Conservation (phyloP, 2,113 vertebrate genomes). For the Tautogolabrus adspersus region DNA sequence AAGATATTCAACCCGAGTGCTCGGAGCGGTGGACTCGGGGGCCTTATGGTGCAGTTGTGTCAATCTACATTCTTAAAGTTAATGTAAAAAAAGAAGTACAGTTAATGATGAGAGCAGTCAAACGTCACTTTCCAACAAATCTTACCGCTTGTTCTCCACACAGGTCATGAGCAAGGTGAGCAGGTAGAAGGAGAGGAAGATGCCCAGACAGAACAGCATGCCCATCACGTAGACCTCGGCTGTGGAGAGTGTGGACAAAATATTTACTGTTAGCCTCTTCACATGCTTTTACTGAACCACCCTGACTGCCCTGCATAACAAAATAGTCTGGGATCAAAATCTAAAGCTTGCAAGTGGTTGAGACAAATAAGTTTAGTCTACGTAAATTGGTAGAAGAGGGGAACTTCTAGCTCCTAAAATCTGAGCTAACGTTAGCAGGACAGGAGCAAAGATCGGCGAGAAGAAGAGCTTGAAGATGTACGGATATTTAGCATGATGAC, state of each 20-base stretch:
- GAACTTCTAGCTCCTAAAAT: no score
- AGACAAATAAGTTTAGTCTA: background rate
- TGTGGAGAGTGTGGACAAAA: slow-evolving; percentile 59
- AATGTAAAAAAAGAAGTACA: no score
- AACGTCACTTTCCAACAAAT: background rate
- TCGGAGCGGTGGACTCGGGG: no score
- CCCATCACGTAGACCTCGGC: slow-evolving; percentile 90
- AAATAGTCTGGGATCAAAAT: background rate
- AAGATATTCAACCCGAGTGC: no score
- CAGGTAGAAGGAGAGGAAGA: slow-evolving; percentile 96
- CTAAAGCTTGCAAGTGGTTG: background rate
- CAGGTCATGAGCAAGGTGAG: slow-evolving; percentile 91
- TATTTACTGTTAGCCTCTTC: background rate
- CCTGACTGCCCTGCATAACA: background rate
- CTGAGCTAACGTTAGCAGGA: no score
- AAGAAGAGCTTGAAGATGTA: no score
- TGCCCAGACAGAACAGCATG: slow-evolving; percentile 92
- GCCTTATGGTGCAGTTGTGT: background rate
- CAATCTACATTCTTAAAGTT: background rate
- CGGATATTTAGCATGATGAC: no score
- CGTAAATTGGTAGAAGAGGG: no score
- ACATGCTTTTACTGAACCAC: background rate
- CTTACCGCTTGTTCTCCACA: slow-evolving; percentile 91
- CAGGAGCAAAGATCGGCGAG: no score
- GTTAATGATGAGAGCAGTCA: no score